Evolutionary conservation across 2,797 vertebrate genomes (phyloP), one percentile per base, ranked within the genome.

Genomic region (Buceros bicornis): DNA sequence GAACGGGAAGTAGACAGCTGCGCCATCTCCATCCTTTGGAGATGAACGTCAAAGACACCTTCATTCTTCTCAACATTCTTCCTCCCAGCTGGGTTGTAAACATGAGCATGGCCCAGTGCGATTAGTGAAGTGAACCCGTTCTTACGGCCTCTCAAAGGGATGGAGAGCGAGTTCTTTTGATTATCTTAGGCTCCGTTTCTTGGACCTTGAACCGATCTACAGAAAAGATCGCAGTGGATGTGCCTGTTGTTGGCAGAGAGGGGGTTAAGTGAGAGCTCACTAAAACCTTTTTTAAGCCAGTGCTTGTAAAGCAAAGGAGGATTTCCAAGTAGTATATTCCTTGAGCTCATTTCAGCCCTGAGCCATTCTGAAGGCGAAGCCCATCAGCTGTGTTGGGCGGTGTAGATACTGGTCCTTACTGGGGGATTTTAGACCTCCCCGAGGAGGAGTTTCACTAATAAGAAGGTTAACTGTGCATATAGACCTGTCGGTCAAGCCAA

Each of bases 11-110:
- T 17, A 94, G 96, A 89, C 88, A 92, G 96, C 93, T 96, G 95
- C 10, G 76, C 91, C 77, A 26, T 71, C 66, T 91, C 91, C 87
- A 33, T 90, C 73, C 86, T 97, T 95, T 84, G 26, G 56, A 74
- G 74, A 83, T 90, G 95, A 97, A 98, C 97, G 98, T 97, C 96
- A 97, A 58, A 97, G 84, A 82, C 72, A 87, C 87, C 69, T 96
- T 95, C 82, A 24, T 94, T 87, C 84, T 91, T 79, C 40, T 72
- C 92, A 66, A 37, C 6, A 3, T 40, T 96, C 93, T 82, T n/a
- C 48, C n/a, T 97, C 93, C 95, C 72, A 50, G 28, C 51, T 13
- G 65, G 61, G 48, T 48, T 93, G 51, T 94, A 93, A 96, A 95
- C 83, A 70, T 57, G 65, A 92, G 54, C 42, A 22, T 48, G 82